Percentiles rank a stretch among this genome's conserved stretches.
Conservation (phyloP, 2,797 vertebrate species). For the Odontamblyopus lacepedii region DNA sequence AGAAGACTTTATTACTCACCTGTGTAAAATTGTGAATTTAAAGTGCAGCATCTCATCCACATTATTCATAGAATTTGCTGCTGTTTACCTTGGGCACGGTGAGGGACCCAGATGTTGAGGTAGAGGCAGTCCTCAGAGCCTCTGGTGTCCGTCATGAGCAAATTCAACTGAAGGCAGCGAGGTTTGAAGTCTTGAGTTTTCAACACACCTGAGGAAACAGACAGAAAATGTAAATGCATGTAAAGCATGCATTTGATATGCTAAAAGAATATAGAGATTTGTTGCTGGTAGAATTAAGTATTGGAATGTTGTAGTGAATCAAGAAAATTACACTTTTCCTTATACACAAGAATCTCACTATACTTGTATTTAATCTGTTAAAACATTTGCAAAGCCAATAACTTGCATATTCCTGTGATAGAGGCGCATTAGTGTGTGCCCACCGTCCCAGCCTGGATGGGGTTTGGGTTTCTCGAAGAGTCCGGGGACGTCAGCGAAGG, state of each 20-base stretch:
- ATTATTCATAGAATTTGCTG: no score
- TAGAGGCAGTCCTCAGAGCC: slow-evolving; percentile 92
- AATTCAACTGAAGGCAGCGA: slow-evolving; percentile 83
- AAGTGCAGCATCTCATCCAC: no score
- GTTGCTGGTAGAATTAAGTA: no score
- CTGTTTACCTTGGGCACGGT: slow-evolving; percentile 66
- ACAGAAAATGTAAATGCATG: not conserved
- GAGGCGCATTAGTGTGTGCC: slow-evolving; percentile 21
- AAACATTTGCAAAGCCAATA: not conserved
- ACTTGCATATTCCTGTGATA: not conserved
- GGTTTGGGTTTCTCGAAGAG: slow-evolving; percentile 82
- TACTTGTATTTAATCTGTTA: no score
- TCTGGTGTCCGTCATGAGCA: slow-evolving; percentile 67
- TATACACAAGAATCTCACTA: no score
- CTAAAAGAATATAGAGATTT: no score
- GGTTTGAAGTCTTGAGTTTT: slow-evolving; percentile 70
- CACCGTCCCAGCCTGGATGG: slow-evolving; percentile 92
- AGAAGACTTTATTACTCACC: no score
- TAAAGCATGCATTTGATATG: no score
- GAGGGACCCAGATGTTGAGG: slow-evolving; percentile 95
- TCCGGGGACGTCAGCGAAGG: slow-evolving; percentile 84
- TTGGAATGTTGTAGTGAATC: no score
- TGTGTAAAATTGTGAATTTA: no score
- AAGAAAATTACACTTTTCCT: no score
- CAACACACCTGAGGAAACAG: slow-evolving; percentile 76